These are phyloP conservation scores for Anolis carolinensis DNA, from an alignment of 2,113 vertebrate genomes.

Conservation along the genomic window DNA sequence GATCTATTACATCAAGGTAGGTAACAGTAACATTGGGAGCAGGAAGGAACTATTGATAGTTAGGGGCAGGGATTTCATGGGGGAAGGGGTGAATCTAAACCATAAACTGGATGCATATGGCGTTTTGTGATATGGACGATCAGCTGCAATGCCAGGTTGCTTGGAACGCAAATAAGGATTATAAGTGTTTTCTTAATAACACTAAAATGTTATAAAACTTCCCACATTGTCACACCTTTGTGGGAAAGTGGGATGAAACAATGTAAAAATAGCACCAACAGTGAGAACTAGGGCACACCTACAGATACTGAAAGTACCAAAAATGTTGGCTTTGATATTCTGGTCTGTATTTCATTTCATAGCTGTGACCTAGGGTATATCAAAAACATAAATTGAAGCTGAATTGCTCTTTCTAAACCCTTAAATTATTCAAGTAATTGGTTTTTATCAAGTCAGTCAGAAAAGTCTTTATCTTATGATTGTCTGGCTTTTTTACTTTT, in stretches of 20 bases:
- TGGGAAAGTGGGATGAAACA: background rate
- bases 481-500: background rate
- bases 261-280: background rate
- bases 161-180: no score
- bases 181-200: no score
- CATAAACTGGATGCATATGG: no score
- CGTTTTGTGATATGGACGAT: no score
- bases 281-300: background rate
- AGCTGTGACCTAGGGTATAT: background rate
- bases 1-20: no score
- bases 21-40: no score
- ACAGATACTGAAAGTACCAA: background rate
- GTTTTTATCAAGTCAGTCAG: background rate
- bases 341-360: background rate
- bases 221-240: background rate
- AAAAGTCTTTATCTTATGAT: background rate
- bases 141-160: no score
- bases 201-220: background rate
- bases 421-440: background rate
- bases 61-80: no score
- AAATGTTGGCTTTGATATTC: background rate
- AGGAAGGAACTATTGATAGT: no score
- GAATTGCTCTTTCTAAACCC: background rate
- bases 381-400: background rate
- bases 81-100: no score